A percentile compares a stretch with the other conserved stretches of the same genome.
phyloP scores from a whole-genome alignment of 2,113 vertebrate genomes.

The Pan troglodytes region NHGRI_mPanTro3-v2.1_pri NC_072404.2:46616501-46617000 shows the following conservation, averaged over 20 bases:
- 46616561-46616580: neutral
- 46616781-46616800: neutral
- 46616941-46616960: neutral
- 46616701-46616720: neutral
- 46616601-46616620: neutral
- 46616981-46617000: neutral
- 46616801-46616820: neutral
- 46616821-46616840: neutral
- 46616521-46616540: neutral
- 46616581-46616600: neutral
- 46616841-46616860: neutral
- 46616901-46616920: neutral
- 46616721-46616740: neutral
- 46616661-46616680: neutral
- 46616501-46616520: neutral
- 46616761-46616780: neutral
- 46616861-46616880: neutral
- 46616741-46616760: neutral
- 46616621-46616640: neutral
- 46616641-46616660: neutral
- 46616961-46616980: neutral
- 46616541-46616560: neutral
- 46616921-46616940: neutral
- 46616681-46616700: neutral
- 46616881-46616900: neutral